These are phyloP conservation scores for Ctenochaetus hawaiiensis DNA, from an alignment of 2,797 vertebrate species.

Conservation along the genomic window DNA sequence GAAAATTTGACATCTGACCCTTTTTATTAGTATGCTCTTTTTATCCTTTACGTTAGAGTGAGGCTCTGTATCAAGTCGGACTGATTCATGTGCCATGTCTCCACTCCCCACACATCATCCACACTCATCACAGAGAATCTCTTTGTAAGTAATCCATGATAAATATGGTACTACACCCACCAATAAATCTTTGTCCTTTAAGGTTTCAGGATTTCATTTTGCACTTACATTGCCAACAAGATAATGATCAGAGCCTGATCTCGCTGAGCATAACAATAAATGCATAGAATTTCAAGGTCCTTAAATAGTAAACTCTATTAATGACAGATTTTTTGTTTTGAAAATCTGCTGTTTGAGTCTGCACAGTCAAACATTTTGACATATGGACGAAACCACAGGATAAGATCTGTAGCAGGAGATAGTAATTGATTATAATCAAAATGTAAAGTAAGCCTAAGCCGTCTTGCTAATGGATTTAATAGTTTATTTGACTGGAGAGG, in stretches of 20 bases:
- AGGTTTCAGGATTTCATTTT: constrained; percentile 67
- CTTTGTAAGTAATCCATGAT: constrained; percentile 70
- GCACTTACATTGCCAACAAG: constrained; percentile 40
- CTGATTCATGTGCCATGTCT: constrained; percentile 71
- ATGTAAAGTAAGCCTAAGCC: constrained; percentile 82
- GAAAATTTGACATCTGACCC: neutral
- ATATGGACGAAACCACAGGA: constrained; percentile 50
- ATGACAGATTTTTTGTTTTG: constrained; percentile 25
- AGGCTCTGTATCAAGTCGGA: constrained; percentile 18
- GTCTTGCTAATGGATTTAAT: constrained; percentile 83
- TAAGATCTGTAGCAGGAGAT: constrained; percentile 53
- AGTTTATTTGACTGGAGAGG: constrained; percentile 85
- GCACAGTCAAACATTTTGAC: constrained; percentile 45
- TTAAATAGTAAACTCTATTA: constrained; percentile 29
- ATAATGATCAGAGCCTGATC: constrained; percentile 59
- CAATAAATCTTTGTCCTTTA: constrained; percentile 74
- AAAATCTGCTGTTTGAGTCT: neutral
- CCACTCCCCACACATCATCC: constrained; percentile 61
- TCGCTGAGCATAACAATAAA: constrained; percentile 41
- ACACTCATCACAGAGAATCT: constrained; percentile 59
- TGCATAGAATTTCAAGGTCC: constrained; percentile 35
- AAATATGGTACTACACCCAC: constrained; percentile 65
- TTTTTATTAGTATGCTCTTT: constrained; percentile 28
- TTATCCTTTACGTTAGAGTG: constrained; percentile 52
- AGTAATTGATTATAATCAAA: constrained; percentile 84